Percentiles rank a stretch among this genome's conserved stretches.
These are phyloP conservation scores for Trichoplusia ni DNA, from an alignment of 1,140 invertebrate species.

Conservation along the genomic window DNA sequence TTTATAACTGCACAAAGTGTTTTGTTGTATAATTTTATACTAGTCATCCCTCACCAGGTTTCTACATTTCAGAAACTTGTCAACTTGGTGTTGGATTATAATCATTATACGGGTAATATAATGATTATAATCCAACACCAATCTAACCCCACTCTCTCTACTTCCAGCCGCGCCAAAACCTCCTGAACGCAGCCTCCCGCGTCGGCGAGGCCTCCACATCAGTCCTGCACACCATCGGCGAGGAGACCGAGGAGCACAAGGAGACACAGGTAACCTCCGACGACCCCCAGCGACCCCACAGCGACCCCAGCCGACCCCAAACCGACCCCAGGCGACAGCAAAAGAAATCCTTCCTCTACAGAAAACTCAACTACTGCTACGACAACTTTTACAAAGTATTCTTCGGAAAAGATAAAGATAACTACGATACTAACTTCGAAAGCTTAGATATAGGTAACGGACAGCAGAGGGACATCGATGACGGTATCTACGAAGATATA, in stretches of 20 bases:
- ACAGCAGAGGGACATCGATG: slow-evolving; percentile 56
- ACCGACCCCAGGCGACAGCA: slow-evolving; percentile 31
- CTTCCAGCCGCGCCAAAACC: slow-evolving; percentile 92
- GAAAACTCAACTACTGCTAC: slow-evolving; percentile 77
- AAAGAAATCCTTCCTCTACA: slow-evolving; percentile 73
- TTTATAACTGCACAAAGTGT: no score
- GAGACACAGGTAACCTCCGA: slow-evolving; percentile 84
- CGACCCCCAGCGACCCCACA: slow-evolving; percentile 22
- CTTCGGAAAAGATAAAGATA: slow-evolving; percentile 59
- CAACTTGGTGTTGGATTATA: no score
- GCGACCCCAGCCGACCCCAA: slow-evolving; percentile 9
- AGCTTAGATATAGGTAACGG: not conserved
- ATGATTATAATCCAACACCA: no score
- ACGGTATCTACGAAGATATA: slow-evolving; percentile 77
- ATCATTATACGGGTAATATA: no score
- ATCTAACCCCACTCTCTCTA: not conserved
- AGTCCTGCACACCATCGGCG: slow-evolving; percentile 97
- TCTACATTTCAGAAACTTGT: no score
- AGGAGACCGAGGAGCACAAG: slow-evolving; percentile 90
- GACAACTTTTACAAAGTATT: slow-evolving; percentile 78
- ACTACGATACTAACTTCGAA: slow-evolving; percentile 17
- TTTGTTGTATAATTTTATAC: no score
- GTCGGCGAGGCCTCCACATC: slow-evolving; percentile 98
- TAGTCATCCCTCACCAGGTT: no score
- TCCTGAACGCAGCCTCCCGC: slow-evolving; percentile 95